Base-by-base conservation (phyloP, 2,797 vertebrate species). In the Pteropus rufus region DNA sequence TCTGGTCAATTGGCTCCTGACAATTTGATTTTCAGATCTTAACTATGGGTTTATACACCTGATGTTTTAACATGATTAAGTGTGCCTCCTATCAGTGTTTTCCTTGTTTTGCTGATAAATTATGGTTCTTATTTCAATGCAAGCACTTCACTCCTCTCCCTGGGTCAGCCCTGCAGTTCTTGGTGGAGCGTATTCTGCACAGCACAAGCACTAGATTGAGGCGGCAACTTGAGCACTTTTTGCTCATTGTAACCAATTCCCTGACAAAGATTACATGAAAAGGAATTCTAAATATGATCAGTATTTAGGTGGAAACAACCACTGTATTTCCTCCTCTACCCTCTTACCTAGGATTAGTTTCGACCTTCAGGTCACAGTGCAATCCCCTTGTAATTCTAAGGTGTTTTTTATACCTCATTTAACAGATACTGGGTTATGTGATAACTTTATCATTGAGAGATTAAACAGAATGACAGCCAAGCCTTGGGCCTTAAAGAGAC, bases 331-430 rank as follows among this genome's bases (percentile, higher is more conserved):
- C 49, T 86, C 88, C 52, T 75, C 44, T 34, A 60, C 26, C 72
- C 52, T 81, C 19, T 67, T 31, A n/a, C 31, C 46, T 83, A 67
- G 70, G 76, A 76, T 96, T 90, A 31, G 39, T 12, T 94, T 81
- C 62, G 65, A 90, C 76, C 81, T 44, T 41, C 14, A 56, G 1
- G 39, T 90, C 72, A 91, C 26, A 73, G 29, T 39, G 89, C 80
- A 94, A 89, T 93, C 58, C 62, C 46, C 64, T 93, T 94, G 67
- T 87, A 34, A 94, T 95, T 96, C 82, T 86, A 89, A 96, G 87
- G 65, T 83, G 64, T 62, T 88, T 90, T 89, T 77, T 79, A 93
- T 90, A 88, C 34, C 77, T 96, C 90, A 92, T 97, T 94, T 97
- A 95, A 84, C 84, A 90, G 93, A 86, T 88, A 46, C 85, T 83